Conservation (phyloP, 2,888 invertebrate species). For the Flexamia atlantica region DNA sequence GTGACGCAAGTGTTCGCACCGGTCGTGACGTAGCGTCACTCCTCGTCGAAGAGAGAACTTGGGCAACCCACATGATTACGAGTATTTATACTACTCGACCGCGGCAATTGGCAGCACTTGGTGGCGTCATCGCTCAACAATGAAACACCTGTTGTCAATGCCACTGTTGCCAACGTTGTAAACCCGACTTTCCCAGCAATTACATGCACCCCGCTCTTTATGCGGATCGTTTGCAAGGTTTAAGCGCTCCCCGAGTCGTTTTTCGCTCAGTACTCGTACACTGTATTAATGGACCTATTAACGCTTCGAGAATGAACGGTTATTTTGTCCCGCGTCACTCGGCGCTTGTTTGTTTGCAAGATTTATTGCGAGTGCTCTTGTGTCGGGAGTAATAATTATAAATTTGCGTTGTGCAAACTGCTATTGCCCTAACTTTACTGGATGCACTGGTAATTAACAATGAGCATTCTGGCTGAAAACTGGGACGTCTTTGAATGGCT, state of each 20-base stretch:
- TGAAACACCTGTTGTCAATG: slow-evolving; percentile 47
- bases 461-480: not conserved
- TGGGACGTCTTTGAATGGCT: too few relatives aligned
- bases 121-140: slow-evolving; percentile 45
- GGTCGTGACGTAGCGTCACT: not conserved
- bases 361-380: not conserved
- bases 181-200: slow-evolving; percentile 53
- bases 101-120: slow-evolving; percentile 31
- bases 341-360: not conserved
- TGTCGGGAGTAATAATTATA: not conserved
- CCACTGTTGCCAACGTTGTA: slow-evolving; percentile 48
- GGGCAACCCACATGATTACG: slow-evolving; percentile 25
- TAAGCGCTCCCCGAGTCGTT: slow-evolving; percentile 3
- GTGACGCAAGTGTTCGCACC: not conserved
- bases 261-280: slow-evolving; percentile 8
- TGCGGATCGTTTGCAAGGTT: slow-evolving; percentile 45
- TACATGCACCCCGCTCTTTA: slow-evolving; percentile 46
- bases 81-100: slow-evolving; percentile 9
- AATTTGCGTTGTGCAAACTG: not conserved
- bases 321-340: slow-evolving; percentile 8
- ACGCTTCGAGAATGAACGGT: not conserved
- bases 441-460: not conserved
- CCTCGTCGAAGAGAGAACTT: not conserved
- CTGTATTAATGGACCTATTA: slow-evolving; percentile 11
- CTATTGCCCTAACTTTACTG: not conserved